These are phyloP conservation scores for Sussaba pulchella DNA, from an alignment of 2,888 invertebrate species.

Conservation along the genomic window DNA sequence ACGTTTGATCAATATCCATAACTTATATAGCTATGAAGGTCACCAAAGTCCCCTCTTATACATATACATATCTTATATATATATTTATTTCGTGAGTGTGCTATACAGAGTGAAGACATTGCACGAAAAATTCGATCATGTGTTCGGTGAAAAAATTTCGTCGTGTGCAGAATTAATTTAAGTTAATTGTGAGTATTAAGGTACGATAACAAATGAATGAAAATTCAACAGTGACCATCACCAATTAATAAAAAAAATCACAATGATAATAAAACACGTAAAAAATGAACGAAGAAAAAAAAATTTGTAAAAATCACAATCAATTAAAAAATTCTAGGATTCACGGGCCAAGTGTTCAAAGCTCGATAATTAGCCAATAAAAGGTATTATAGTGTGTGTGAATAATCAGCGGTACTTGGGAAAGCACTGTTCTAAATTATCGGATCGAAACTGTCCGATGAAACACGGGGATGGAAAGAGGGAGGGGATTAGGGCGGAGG, in stretches of 20 bases:
- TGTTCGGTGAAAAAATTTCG: conserved; percentile 17
- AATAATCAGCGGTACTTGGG: conserved; percentile 26
- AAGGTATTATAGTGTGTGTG: not conserved
- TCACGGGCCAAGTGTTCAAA: conserved; percentile 56
- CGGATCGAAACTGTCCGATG: conserved; percentile 14
- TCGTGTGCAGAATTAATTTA: conserved; percentile 20
- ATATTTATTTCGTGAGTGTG: conserved; percentile 46
- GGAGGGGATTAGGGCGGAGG: not conserved
- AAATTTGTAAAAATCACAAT: conserved; percentile 46
- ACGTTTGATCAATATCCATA: conserved; percentile 81
- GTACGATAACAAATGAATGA: conserved; percentile 45
- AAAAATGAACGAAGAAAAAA: conserved; percentile 13
- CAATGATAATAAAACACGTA: conserved; percentile 34
- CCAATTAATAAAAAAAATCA: conserved; percentile 65
- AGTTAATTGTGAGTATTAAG: conserved; percentile 33
- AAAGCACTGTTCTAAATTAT: conserved; percentile 60
- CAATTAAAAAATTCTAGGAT: conserved; percentile 56
- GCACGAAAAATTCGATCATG: conserved; percentile 33
- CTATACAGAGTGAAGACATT: conserved; percentile 52
- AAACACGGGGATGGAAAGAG: conserved; percentile 3
- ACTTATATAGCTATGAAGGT: conserved; percentile 72
- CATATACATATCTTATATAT: conserved; percentile 48
- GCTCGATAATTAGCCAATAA: conserved; percentile 42
- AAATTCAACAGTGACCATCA: conserved; percentile 67
- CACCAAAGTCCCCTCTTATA: conserved; percentile 60